Percentiles rank a stretch among this genome's conserved stretches.
These are phyloP conservation scores for Meloe dianella DNA, from an alignment of 2,888 invertebrate species.

Conservation along the genomic window DNA sequence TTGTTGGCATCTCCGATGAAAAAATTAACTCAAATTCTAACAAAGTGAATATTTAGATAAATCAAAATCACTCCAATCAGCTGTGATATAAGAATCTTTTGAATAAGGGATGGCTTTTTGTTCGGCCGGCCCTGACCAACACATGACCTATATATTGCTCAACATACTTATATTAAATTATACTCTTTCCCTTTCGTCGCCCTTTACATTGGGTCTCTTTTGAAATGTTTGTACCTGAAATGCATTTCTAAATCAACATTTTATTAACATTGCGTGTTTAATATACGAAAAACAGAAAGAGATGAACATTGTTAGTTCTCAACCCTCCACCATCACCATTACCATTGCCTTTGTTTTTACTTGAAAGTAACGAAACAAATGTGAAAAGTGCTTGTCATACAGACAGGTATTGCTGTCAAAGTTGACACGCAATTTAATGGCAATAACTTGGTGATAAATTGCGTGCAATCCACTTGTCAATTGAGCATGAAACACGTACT, in stretches of 20 bases:
- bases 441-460: not conserved
- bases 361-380: not conserved
- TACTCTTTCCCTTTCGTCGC: slow-evolving; percentile 15
- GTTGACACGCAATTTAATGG: not conserved
- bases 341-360: not conserved
- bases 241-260: slow-evolving; percentile 23
- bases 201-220: not conserved
- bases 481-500: too few species aligned
- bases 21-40: too few species aligned
- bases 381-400: not conserved
- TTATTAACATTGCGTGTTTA: slow-evolving; percentile 22
- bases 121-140: slow-evolving; percentile 19
- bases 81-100: too few species aligned
- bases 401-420: not conserved
- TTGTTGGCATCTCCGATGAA: too few species aligned
- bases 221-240: slow-evolving; percentile 22
- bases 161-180: not conserved
- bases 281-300: slow-evolving; percentile 10
- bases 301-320: not conserved
- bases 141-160: slow-evolving; percentile 21
- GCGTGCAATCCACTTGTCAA: too few species aligned
- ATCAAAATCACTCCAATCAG: too few species aligned
- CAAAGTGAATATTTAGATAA: too few species aligned
- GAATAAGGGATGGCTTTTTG: not conserved
- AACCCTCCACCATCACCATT: too few species aligned